These are phyloP conservation scores for Hyperopisus bebe DNA, from an alignment of 2,113 vertebrate species.

Conservation along the genomic window DNA sequence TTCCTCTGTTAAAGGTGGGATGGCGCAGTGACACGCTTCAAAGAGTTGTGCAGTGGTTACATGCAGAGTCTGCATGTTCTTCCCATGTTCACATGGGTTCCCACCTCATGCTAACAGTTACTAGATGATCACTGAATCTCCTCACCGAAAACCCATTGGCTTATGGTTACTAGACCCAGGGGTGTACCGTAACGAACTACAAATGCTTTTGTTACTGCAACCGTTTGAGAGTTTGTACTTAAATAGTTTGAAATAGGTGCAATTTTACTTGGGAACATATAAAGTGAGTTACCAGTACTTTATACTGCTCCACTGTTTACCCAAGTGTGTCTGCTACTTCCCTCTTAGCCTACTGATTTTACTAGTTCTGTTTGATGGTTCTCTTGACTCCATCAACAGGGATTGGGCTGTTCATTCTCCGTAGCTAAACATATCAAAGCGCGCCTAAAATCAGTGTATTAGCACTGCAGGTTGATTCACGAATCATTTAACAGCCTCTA, in stretches of 20 bases:
- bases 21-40: neutral
- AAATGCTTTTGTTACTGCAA: neutral
- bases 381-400: neutral
- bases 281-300: neutral
- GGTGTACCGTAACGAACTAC: neutral
- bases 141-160: neutral
- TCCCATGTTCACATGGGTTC: neutral
- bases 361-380: neutral
- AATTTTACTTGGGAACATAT: neutral
- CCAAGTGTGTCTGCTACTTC: neutral
- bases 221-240: neutral
- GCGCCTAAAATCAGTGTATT: neutral
- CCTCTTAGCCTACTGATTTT: neutral
- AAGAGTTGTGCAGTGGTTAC: neutral
- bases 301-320: neutral
- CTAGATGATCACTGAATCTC: neutral
- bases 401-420: neutral
- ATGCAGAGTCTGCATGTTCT: neutral
- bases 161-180: neutral
- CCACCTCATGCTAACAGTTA: neutral
- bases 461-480: neutral
- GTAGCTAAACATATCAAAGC: neutral
- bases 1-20: neutral
- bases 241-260: neutral
- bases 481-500: neutral